Percentiles rank a stretch among this genome's conserved stretches.
Evolutionary conservation across 2,113 vertebrate genomes (phyloP).

Genomic region (Erythrolamprus reginae): DNA sequence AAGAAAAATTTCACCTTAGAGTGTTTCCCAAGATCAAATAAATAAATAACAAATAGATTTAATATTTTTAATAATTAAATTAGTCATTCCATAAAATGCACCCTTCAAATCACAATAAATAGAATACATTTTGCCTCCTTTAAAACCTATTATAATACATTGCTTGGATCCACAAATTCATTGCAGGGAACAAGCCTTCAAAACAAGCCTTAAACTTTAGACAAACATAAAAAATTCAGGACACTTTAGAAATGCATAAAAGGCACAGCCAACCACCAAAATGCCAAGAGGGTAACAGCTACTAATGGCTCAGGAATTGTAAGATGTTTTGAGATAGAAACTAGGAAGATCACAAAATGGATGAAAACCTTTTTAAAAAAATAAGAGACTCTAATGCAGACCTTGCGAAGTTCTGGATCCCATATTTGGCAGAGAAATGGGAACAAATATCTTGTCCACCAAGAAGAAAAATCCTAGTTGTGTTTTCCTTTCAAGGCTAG

Average conservation of each 20-base stretch:
- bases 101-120: conserved; percentile 67
- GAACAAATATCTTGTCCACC: background rate
- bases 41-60: conserved; percentile 52
- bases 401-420: background rate
- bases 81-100: conserved; percentile 52
- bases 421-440: background rate
- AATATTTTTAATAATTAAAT: conserved; percentile 64
- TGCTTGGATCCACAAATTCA: conserved; percentile 30
- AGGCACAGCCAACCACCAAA: background rate
- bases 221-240: conserved; percentile 6
- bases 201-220: conserved; percentile 18
- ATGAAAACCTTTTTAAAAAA: background rate
- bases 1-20: background rate
- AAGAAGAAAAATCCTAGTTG: background rate
- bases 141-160: conserved; percentile 30
- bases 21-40: background rate
- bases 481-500: background rate
- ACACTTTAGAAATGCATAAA: background rate
- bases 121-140: conserved; percentile 36
- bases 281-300: background rate
- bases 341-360: background rate
- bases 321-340: background rate
- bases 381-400: background rate
- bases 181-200: conserved; percentile 44
- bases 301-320: background rate